These are phyloP conservation scores for Trichosurus vulpecula DNA, from an alignment of 2,797 vertebrate species.

Conservation along the genomic window DNA sequence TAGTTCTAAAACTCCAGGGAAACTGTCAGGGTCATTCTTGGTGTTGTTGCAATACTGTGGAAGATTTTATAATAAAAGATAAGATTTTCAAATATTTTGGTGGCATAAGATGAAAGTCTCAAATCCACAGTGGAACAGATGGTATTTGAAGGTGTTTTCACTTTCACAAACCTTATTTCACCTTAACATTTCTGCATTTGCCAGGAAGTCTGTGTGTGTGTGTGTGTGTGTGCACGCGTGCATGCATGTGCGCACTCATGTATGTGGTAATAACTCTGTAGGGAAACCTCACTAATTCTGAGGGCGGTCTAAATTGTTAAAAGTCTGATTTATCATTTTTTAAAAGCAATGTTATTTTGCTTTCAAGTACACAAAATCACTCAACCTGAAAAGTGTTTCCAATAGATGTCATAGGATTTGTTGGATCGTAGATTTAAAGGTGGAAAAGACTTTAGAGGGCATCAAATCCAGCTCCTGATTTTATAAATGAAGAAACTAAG, in stretches of 20 bases:
- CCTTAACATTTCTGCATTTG: background rate
- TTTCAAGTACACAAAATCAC: background rate
- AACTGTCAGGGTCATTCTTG: conserved; percentile 54
- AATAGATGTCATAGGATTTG: background rate
- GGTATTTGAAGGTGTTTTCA: background rate
- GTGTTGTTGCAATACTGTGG: conserved; percentile 24
- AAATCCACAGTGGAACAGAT: conserved; percentile 47
- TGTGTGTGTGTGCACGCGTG: background rate
- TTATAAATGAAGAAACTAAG: background rate
- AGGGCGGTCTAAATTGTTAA: background rate
- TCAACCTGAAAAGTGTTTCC: background rate
- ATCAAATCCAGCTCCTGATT: background rate
- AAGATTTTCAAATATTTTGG: conserved; percentile 30
- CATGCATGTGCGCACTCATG: background rate
- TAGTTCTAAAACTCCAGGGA: conserved; percentile 54
- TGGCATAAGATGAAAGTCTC: background rate
- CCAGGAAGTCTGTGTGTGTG: background rate
- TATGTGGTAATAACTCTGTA: background rate
- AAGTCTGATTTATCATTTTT: background rate
- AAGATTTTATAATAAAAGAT: conserved; percentile 58
- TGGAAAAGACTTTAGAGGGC: background rate
- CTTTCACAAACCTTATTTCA: background rate
- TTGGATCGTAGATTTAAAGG: background rate
- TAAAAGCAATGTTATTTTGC: background rate
- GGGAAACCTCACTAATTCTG: background rate